Base-by-base conservation (phyloP, 2,888 invertebrate species). In the Gastracanthus pulcherrimus region DNA sequence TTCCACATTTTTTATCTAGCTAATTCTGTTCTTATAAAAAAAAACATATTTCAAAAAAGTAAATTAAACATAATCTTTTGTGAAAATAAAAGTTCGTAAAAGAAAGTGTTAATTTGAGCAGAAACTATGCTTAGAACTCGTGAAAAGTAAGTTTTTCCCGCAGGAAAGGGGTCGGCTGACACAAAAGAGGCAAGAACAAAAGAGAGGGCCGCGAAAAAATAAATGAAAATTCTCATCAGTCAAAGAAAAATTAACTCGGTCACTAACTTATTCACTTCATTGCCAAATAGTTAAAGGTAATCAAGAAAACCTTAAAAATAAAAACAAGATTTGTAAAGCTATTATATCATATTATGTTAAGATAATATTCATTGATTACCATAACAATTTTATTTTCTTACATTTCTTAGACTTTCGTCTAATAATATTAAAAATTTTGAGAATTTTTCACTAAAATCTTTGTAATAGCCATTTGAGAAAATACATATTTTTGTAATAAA, bases 111-210 rank as follows among this genome's bases (percentile, higher is more conserved):
- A 60, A 72, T 72, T 38, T 72, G 38, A 38, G n/a, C 41, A 29
- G 41, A 60, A 60, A 60, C 60, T 38, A 41, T 38, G 72, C 72
- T 38, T 72, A 60, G 70, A 51, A 55, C 51, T 51, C 7, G 70
- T 11, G 58, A 58, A 71, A 71, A 71, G 71, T 72, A 60, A 58
- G 29, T 72, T 60, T 71, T 72, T 55, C 41, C 41, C n/a, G 41
- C 58, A 72, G 41, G 26, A 41, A 58, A 60, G 60, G 19, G 41
- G 29, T 29, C 41, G 60, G 16, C 41, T 29, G 36, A 29, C 55
- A 71, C 72, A 72, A 72, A 72, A 29, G 60, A 72, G 9, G n/a
- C 11, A 36, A 29, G 31, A 72, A 72, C 72, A 72, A 72, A 60
- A 60, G 72, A 45, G 7, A 29, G 19, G 31, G 60, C 1, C 29